Percentiles rank a stretch among this genome's conserved stretches.
Conservation (phyloP, 1,140 invertebrate genomes). For the Dinoponera quadriceps region DNA sequence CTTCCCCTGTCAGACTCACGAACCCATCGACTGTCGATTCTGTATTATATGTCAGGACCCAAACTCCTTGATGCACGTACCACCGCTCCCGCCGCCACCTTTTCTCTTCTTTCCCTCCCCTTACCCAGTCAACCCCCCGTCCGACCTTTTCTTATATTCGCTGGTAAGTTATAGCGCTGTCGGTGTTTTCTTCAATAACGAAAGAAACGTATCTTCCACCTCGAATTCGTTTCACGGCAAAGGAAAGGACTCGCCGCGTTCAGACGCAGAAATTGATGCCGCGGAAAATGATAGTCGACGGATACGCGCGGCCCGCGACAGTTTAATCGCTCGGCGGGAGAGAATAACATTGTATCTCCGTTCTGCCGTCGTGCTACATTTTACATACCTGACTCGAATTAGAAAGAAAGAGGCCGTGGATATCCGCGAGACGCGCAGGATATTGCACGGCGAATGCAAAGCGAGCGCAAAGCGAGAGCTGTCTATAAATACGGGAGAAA, state of each 20-base stretch:
- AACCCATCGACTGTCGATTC: constrained; percentile 80
- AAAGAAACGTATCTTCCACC: constrained; percentile 43
- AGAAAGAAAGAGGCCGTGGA: neutral
- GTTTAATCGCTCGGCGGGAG: neutral
- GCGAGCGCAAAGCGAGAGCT: too few species aligned
- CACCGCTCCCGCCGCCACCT: constrained; percentile 18
- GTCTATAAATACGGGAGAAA: neutral
- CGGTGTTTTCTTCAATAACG: constrained; percentile 62
- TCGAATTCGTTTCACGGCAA: constrained; percentile 32
- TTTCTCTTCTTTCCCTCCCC: constrained; percentile 11
- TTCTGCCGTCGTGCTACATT: neutral
- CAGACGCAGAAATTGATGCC: constrained; percentile 44
- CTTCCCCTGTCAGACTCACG: constrained; percentile 70
- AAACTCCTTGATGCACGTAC: constrained; percentile 64
- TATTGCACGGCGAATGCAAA: neutral
- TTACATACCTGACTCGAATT: neutral
- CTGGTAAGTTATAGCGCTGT: constrained; percentile 55
- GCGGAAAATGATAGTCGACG: constrained; percentile 13
- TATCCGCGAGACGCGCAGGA: neutral
- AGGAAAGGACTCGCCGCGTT: constrained; percentile 30
- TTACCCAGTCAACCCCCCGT: neutral
- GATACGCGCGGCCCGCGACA: neutral
- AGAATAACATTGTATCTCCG: neutral
- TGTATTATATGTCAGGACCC: constrained; percentile 80
- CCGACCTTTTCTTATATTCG: constrained; percentile 49